phyloP scores from a whole-genome alignment of 2,888 invertebrate genomes.

The Tipula lateralis region DNA sequence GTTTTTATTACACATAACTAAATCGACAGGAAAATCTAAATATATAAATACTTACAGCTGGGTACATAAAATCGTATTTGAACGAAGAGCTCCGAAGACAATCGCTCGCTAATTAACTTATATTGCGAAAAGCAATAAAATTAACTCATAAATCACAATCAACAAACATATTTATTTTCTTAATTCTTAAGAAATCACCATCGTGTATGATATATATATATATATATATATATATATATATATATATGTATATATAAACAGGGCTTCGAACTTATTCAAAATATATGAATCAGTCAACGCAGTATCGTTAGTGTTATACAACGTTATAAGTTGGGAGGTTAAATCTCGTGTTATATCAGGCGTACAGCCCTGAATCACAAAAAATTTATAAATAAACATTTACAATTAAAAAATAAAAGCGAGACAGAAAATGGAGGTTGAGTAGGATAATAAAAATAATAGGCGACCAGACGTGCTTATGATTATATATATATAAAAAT shows the following conservation, averaged over 20 bases:
- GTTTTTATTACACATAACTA: neutral
- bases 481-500: neutral
- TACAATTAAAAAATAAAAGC: conserved; percentile 13
- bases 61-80: neutral
- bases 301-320: too few relatives aligned
- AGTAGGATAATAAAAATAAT: neutral
- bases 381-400: neutral
- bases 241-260: neutral
- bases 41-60: neutral
- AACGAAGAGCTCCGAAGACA: neutral
- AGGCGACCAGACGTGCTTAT: neutral
- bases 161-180: conserved; percentile 24
- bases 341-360: neutral
- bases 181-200: conserved; percentile 19
- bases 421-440: neutral
- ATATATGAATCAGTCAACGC: too few relatives aligned
- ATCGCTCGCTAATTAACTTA: neutral
- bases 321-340: neutral
- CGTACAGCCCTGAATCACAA: neutral
- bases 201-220: neutral
- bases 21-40: conserved; percentile 11
- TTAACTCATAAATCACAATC: neutral
- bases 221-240: neutral
- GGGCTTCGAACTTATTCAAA: neutral
- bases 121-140: conserved; percentile 15